These are phyloP conservation scores for Excalfactoria chinensis DNA, from an alignment of 2,113 vertebrate species.

Conservation along the genomic window DNA sequence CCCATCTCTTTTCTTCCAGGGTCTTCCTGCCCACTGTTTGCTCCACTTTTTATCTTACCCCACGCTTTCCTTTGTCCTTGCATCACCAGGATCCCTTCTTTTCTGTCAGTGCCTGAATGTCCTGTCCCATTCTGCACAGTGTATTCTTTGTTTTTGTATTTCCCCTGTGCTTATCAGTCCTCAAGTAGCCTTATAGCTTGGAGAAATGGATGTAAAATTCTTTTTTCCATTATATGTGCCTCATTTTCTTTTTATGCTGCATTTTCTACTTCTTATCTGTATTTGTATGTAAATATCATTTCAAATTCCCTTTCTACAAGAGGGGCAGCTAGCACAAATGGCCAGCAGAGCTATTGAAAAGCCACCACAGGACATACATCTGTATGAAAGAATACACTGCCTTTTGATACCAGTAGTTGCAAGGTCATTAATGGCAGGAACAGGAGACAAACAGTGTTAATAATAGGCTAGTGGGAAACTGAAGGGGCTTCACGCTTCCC, in stretches of 20 bases:
- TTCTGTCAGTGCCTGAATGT: not conserved
- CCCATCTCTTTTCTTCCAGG: not conserved
- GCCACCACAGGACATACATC: conserved; percentile 51
- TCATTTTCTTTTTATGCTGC: conserved; percentile 6
- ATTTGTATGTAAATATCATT: conserved; percentile 45
- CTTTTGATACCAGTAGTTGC: not conserved
- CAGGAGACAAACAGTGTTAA: conserved; percentile 68
- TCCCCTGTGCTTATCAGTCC: not conserved
- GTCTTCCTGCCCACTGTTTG: not conserved
- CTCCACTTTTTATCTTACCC: not conserved
- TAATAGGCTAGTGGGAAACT: conserved; percentile 41
- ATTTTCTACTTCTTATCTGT: conserved; percentile 19
- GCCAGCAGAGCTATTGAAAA: conserved; percentile 65
- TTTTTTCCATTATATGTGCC: not conserved
- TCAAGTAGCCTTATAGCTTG: not conserved
- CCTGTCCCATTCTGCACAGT: not conserved
- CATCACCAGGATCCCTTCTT: not conserved
- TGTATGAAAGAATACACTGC: conserved; percentile 35
- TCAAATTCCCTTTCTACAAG: conserved; percentile 12
- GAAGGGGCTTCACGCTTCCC: conserved; percentile 18
- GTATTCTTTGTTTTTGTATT: not conserved
- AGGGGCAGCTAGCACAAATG: conserved; percentile 40
- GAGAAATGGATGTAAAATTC: conserved; percentile 15
- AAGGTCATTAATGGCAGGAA: conserved; percentile 67
- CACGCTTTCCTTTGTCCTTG: not conserved